These are phyloP conservation scores for Dasypus novemcinctus DNA, from an alignment of 2,113 vertebrate genomes.

Conservation along the genomic window DNA sequence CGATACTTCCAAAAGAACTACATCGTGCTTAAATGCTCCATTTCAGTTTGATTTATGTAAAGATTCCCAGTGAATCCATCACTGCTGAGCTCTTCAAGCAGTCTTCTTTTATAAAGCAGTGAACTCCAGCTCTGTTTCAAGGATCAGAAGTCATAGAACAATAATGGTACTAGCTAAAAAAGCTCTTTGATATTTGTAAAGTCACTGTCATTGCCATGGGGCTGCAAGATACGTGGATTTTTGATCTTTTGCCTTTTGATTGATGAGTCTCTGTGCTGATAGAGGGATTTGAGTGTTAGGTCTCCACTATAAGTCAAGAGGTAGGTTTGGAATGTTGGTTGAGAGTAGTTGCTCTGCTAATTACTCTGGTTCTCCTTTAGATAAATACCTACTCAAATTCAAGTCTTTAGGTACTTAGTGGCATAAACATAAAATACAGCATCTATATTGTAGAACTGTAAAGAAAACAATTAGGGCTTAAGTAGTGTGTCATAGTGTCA, in stretches of 20 bases:
- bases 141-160: neutral
- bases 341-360: neutral
- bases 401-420: neutral
- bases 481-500: neutral
- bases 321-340: neutral
- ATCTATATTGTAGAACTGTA: neutral
- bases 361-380: neutral
- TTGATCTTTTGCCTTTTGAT: neutral
- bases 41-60: slow-evolving; percentile 44
- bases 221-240: neutral
- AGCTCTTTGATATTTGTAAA: neutral
- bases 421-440: neutral
- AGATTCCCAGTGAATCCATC: neutral
- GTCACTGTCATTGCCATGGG: neutral
- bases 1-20: neutral
- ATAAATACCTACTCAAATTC: neutral
- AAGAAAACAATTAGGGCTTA: neutral
- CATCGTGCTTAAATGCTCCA: neutral
- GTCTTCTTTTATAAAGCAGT: neutral
- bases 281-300: neutral
- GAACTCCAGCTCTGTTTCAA: neutral
- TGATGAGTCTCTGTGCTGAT: neutral
- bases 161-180: neutral
- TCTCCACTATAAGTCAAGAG: neutral
- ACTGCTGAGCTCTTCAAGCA: neutral